phyloP scores from a whole-genome alignment of 1,140 invertebrate species.

The Neodiprion pinetum region DNA sequence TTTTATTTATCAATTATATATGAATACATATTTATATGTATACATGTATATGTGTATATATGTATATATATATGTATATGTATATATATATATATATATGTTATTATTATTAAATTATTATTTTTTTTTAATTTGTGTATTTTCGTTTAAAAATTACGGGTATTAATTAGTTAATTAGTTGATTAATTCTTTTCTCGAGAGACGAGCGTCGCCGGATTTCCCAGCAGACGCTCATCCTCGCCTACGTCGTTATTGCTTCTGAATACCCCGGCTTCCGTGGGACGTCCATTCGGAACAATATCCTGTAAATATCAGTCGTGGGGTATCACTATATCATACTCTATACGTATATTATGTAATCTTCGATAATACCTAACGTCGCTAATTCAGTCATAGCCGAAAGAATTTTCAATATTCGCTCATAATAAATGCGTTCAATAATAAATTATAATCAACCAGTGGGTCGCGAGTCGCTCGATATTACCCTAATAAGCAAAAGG shows the following conservation, averaged over 20 bases:
- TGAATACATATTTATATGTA: no score
- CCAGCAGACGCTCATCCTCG: conserved; percentile 27
- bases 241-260: conserved; percentile 60
- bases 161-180: conserved; percentile 15
- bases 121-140: neutral
- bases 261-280: conserved; percentile 60
- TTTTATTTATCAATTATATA: conserved; percentile 14
- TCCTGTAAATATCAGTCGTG: conserved; percentile 62
- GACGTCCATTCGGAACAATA: conserved; percentile 61
- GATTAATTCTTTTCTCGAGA: conserved; percentile 22
- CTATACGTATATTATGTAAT: no score
- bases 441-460: no score
- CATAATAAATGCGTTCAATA: no score
- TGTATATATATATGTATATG: no score
- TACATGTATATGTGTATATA: neutral
- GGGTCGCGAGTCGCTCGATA: no score
- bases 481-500: no score
- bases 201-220: conserved; percentile 21
- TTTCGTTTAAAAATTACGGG: no score
- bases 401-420: no score
- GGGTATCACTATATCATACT: conserved; percentile 14
- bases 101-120: conserved; percentile 26
- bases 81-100: no score
- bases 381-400: no score
- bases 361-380: no score